Conservation (phyloP, 2,113 vertebrate species). For the Laticauda colubrina region DNA sequence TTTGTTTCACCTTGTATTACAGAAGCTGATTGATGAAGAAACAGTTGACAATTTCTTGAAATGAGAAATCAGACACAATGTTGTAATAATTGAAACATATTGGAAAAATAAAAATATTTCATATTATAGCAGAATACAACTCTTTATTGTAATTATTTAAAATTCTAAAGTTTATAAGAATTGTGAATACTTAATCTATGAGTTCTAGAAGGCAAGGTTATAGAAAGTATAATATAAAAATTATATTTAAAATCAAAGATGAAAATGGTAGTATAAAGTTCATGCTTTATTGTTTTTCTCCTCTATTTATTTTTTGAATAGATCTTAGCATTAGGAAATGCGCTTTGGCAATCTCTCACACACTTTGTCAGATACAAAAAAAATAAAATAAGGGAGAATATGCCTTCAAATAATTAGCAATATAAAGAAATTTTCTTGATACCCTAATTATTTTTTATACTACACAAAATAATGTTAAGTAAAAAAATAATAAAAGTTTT, state of each 20-base stretch:
- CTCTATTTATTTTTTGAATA: neutral
- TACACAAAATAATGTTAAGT: neutral
- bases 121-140: constrained; percentile 19
- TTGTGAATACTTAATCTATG: neutral
- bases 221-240: neutral
- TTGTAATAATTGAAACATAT: neutral
- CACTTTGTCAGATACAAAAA: neutral
- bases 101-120: constrained; percentile 53
- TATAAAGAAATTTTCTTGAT: constrained; percentile 9
- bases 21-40: constrained; percentile 66
- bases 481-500: neutral
- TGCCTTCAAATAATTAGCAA: constrained; percentile 1
- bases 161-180: neutral
- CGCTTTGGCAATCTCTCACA: neutral
- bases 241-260: neutral
- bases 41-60: constrained; percentile 68
- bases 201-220: neutral
- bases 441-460: neutral
- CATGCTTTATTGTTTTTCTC: neutral
- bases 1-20: constrained; percentile 66
- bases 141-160: neutral
- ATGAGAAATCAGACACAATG: constrained; percentile 66
- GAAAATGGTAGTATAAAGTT: neutral
- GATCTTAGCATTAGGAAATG: constrained; percentile 1
- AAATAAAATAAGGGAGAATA: neutral